Percentiles rank a stretch among this genome's conserved stretches.
phyloP scores from a whole-genome alignment of 2,113 vertebrate species.

The Spilogale gracilis region DNA sequence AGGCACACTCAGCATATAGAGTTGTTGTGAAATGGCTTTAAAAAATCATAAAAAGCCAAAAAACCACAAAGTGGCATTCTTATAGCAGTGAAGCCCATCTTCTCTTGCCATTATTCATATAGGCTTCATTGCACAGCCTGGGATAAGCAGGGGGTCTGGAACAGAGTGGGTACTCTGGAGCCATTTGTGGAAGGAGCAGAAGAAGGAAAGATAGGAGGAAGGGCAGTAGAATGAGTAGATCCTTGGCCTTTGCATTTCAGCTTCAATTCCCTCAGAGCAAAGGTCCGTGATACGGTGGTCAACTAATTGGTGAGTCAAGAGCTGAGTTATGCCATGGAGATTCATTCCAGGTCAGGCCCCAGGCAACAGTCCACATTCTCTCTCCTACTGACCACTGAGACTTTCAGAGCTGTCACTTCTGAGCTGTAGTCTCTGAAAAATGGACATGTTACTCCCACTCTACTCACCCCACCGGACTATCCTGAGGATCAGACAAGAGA shows the following conservation, averaged over 20 bases:
- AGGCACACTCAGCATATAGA: background rate
- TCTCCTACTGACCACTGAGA: background rate
- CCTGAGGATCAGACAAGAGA: background rate
- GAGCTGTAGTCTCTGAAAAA: background rate
- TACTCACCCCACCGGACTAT: background rate
- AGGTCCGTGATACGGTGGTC: background rate
- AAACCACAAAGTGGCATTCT: background rate
- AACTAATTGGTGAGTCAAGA: background rate
- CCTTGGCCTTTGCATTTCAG: background rate
- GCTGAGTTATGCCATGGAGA: background rate
- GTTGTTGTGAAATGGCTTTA: background rate
- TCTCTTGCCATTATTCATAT: background rate
- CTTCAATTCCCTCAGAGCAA: constrained; percentile 6
- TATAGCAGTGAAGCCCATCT: background rate
- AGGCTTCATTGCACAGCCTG: background rate
- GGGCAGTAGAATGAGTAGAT: background rate
- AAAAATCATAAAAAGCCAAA: background rate
- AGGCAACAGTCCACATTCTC: background rate
- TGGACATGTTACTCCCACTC: background rate
- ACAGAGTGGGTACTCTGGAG: background rate
- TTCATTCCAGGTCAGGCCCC: background rate
- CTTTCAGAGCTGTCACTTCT: background rate
- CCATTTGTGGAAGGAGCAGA: background rate
- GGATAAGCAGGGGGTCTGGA: background rate
- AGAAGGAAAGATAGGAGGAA: background rate